Conservation (phyloP, 2,888 invertebrate species). For the Hirtodrosophila confusa region DNA sequence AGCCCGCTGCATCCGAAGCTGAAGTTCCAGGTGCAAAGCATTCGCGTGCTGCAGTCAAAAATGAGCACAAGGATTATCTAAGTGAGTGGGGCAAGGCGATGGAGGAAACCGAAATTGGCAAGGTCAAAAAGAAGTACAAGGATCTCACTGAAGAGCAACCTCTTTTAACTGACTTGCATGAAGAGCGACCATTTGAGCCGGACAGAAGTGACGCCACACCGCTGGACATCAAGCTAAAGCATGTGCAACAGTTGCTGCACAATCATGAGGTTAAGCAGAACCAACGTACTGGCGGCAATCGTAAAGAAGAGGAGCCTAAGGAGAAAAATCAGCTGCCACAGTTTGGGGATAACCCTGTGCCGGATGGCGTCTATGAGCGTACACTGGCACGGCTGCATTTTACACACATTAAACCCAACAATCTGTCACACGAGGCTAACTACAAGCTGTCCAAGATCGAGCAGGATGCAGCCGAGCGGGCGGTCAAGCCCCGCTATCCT, state of each 20-base stretch:
- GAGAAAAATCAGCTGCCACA: not conserved
- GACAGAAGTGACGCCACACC: slow-evolving; percentile 7
- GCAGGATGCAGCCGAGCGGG: slow-evolving; percentile 78
- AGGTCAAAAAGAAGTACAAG: slow-evolving; percentile 58
- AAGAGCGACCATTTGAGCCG: not conserved
- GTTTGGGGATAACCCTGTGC: slow-evolving; percentile 23
- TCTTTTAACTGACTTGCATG: too few relatives aligned
- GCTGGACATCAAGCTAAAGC: slow-evolving; percentile 50
- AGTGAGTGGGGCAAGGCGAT: slow-evolving; percentile 28
- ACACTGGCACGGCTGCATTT: slow-evolving; percentile 50
- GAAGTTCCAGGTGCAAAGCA: slow-evolving; percentile 14
- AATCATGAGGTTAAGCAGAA: slow-evolving; percentile 24
- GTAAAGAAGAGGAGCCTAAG: not conserved
- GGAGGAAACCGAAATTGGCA: slow-evolving; percentile 58
- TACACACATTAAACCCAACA: slow-evolving; percentile 58
- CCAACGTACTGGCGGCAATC: not conserved
- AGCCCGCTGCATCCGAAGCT: not conserved
- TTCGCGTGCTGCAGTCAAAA: not conserved
- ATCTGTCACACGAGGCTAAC: slow-evolving; percentile 83
- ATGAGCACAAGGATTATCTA: not conserved
- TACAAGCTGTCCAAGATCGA: slow-evolving; percentile 84
- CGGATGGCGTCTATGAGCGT: slow-evolving; percentile 59
- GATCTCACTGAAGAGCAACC: slow-evolving; percentile 4
- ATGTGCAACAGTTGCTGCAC: slow-evolving; percentile 22
- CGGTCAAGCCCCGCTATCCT: slow-evolving; percentile 17